Base-by-base conservation (phyloP, 2,888 invertebrate species). In the Apeira syringaria region DNA sequence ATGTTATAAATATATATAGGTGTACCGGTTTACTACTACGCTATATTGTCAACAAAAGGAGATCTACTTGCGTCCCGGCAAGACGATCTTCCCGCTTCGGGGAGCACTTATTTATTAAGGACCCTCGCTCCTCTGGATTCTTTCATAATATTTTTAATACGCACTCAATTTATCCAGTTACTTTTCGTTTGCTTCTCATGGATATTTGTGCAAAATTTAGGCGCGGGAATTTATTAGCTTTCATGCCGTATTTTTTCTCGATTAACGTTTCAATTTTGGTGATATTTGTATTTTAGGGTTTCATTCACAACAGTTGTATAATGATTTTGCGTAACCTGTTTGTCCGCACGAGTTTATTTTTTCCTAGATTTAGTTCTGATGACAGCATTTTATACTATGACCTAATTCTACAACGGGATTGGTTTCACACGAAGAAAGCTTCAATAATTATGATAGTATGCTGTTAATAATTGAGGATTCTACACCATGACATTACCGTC, bases 61-160 rank as follows among this genome's bases (percentile, higher is more conserved):
- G 20, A 18, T 38, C 33, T 38, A 38, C 33, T 38, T 38, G 38
- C 24, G 44, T 38, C 33, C 25, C 38, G 20, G 18, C 37, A 44
- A 38, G 37, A 18, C 37, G 27, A 28, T 42, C 24, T 26, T 10
- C 35, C 18, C 17, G 12, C 22, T 20, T 34, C 9, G 9, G 15
- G n/a, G 31, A 11, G 33, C 33, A 12, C 41, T 44, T 38, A 33
- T 29, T 25, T 38, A 44, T 45, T 34, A 34, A 45, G 26, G 13
- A 25, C 34, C 29, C 37, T 29, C 39, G 30, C 30, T 45, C 20
- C 31, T 45, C 31, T 11, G 29, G 39, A 45, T 39, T 35, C 34
- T 34, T 22, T 39, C 44, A 38, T 34, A 38, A 44, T 44, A 39
- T 45, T 45, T 45, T 45, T 39, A 45, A 45, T 39, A 31, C 30